These are phyloP conservation scores for Phrynocephalus versicolor DNA, from an alignment of 2,113 vertebrate genomes.

Conservation along the genomic window DNA sequence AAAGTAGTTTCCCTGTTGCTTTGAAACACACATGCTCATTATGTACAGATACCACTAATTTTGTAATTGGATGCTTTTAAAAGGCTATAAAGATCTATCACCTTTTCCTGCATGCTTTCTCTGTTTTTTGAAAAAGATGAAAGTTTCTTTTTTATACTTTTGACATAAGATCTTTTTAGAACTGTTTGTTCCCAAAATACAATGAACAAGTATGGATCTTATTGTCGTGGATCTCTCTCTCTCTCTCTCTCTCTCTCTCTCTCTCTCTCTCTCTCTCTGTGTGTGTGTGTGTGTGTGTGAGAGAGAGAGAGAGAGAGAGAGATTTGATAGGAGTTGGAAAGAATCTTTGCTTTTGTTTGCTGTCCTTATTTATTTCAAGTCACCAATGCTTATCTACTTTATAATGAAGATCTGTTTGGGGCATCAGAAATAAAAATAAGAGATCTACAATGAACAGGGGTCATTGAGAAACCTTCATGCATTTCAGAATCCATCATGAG, in stretches of 20 bases:
- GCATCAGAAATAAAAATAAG: not conserved
- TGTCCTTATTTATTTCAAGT: not conserved
- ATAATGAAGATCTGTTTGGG: not conserved
- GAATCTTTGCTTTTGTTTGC: not conserved
- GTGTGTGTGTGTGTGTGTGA: not conserved
- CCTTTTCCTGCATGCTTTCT: conserved; percentile 16
- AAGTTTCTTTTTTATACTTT: conserved; percentile 13
- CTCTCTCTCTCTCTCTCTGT: not conserved
- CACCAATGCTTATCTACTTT: not conserved
- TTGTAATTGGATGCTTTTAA: not conserved
- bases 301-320: no score
- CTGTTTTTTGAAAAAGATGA: conserved; percentile 12
- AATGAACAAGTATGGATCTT: not conserved
- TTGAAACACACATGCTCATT: conserved; percentile 20
- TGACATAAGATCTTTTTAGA: not conserved
- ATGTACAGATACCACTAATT: conserved; percentile 19
- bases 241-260: no score
- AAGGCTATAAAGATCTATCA: conserved; percentile 4
- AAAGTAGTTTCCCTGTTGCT: not conserved
- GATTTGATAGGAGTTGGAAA: not conserved
- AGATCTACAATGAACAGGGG: not conserved
- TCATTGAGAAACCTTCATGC: not conserved
- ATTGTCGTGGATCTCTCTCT: no score
- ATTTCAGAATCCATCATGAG: no score
- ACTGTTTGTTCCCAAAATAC: not conserved